Conservation (phyloP, 92 coral and sea anemone genomes). For the Paragorgia papillata region DNA sequence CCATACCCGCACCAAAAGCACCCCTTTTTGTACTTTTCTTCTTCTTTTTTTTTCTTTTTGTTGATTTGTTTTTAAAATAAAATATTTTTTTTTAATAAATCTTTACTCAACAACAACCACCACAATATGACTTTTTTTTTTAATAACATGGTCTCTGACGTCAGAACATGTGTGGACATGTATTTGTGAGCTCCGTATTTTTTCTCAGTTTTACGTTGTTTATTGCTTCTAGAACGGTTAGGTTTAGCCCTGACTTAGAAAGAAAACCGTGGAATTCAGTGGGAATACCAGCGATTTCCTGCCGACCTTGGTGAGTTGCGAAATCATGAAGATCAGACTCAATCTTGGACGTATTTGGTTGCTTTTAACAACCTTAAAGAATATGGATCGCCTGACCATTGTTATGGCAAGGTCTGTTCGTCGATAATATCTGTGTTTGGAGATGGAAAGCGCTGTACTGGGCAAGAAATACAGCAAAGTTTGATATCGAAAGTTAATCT, state of each 20-base stretch:
- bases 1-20: too few species aligned
- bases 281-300: conserved; percentile 7
- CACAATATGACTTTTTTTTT: too few species aligned
- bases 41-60: too few species aligned
- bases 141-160: too few species aligned
- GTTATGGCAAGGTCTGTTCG: not conserved
- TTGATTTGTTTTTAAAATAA: too few species aligned
- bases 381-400: not conserved
- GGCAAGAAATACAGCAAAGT: conserved; percentile 11
- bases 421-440: conserved; percentile 12
- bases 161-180: too few species aligned
- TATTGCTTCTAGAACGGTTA: conserved; percentile 21
- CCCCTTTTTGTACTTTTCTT: too few species aligned
- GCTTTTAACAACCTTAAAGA: conserved; percentile 7
- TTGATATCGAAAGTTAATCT: conserved; percentile 4
- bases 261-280: conserved; percentile 6
- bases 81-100: too few species aligned
- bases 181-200: conserved; percentile 18
- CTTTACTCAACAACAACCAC: too few species aligned
- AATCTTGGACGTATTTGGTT: conserved; percentile 7
- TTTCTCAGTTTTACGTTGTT: conserved; percentile 13
- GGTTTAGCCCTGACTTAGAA: conserved; percentile 4
- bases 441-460: conserved; percentile 18
- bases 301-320: conserved; percentile 5
- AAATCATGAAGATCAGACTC: conserved; percentile 4